Evolutionary conservation across 2,888 invertebrate species (phyloP), one percentile per base, ranked within the genome.

Genomic region (Hofmannophila pseudospretella): DNA sequence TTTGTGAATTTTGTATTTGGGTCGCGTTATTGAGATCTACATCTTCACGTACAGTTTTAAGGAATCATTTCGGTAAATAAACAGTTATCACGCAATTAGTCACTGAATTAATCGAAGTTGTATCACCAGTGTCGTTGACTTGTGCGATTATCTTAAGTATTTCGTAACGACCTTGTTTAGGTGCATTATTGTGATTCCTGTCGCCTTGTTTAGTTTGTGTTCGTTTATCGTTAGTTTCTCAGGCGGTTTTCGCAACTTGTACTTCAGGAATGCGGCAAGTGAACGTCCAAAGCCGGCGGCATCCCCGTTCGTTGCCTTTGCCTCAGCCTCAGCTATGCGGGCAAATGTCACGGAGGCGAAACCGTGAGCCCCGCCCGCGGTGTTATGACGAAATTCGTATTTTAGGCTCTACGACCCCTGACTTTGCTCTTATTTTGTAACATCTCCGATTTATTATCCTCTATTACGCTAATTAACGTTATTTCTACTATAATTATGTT

Each of bases 271-370:
- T 82, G 81, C 69, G 73, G 69, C 57, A 51, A 74, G 80, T 77
- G 80, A 80, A 81, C 69, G 80, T 70, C 59, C 63, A 55, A 60
- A 62, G 55, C 56, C 58, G 51, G 54, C 63, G 53, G 42, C 58
- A 57, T 68, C 67, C 74, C 70, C 74, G 73, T 60, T 49, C 52
- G 58, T 54, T 44, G 44, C 44, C n/a, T 22, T 55, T 63, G 54
- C 54, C 59, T 66, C 58, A 56, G 63, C 60, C 60, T 57, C 27
- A 60, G 52, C 62, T 60, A 58, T 64, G 55, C 58, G 54, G 31
- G 63, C 59, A 78, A 84, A 84, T 82, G 80, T 77, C 82, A 80
- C 61, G 62, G 53, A 59, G 67, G 67, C 72, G 65, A 67, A 69
- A 63, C 60, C 71, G 68, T 74, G 75, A 69, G 66, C 54, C 55